phyloP scores from a whole-genome alignment of 2,113 vertebrate genomes.

The Channa maculata region DNA sequence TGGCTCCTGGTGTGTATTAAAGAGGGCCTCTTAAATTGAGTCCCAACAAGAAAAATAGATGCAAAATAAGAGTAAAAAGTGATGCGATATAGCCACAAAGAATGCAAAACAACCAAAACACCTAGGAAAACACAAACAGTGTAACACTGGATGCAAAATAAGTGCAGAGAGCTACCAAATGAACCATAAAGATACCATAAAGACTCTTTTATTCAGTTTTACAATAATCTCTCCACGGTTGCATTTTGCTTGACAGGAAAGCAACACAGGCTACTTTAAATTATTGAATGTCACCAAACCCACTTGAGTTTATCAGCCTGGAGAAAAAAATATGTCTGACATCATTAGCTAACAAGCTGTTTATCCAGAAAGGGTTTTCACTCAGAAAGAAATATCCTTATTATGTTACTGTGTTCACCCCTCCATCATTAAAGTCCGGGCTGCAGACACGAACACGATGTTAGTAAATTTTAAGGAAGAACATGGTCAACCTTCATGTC shows the following conservation, averaged over 20 bases:
- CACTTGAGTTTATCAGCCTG: slow-evolving; percentile 3
- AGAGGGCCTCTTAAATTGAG: too few relatives aligned
- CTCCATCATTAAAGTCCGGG: slow-evolving; percentile 3
- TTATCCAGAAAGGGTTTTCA: slow-evolving; percentile 15
- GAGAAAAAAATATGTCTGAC: neutral
- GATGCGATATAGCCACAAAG: too few relatives aligned
- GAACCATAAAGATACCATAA: too few relatives aligned
- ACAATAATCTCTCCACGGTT: neutral
- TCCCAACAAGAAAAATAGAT: too few relatives aligned
- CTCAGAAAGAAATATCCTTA: neutral
- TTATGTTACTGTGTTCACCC: neutral
- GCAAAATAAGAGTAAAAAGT: too few relatives aligned
- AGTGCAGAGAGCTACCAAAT: too few relatives aligned
- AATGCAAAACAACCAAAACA: too few relatives aligned
- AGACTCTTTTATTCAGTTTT: neutral
- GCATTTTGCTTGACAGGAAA: neutral
- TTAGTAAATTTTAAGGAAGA: neutral
- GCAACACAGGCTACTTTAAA: neutral
- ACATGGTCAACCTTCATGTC: neutral
- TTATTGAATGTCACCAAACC: slow-evolving; percentile 3
- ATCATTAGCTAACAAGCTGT: slow-evolving; percentile 22
- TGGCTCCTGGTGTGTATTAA: too few relatives aligned
- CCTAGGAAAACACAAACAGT: too few relatives aligned
- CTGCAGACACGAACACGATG: neutral
- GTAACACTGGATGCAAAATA: too few relatives aligned